Evolutionary conservation across 2,113 vertebrate species (phyloP).

Genomic region (Microtus pennsylvanicus): DNA sequence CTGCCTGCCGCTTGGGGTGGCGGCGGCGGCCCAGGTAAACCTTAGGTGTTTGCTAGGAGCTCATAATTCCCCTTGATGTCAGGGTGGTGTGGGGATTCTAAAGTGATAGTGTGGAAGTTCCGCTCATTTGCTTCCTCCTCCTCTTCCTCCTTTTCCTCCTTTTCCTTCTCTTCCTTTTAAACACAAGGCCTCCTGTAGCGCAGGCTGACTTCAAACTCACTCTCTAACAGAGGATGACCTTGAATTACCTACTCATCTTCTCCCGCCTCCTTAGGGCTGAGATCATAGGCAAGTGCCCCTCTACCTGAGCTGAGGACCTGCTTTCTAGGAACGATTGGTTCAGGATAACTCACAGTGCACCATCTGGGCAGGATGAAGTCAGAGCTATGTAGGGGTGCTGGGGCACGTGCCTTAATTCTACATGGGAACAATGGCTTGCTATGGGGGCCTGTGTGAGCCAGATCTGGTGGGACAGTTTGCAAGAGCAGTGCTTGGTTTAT

Average conservation of each 20-base stretch:
- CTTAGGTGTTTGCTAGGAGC: neutral
- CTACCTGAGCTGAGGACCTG: neutral
- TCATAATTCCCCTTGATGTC: neutral
- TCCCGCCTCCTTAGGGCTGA: neutral
- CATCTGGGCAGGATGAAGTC: neutral
- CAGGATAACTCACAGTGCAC: neutral
- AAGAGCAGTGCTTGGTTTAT: neutral
- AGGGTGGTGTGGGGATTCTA: neutral
- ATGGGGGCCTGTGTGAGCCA: neutral
- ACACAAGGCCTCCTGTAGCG: neutral
- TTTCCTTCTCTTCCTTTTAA: neutral
- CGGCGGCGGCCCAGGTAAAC: rapidly evolving
- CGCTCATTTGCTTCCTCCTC: neutral
- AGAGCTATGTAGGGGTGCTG: neutral
- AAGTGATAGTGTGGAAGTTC: neutral
- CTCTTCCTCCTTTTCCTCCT: too few relatives aligned
- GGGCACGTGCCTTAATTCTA: neutral
- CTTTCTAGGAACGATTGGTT: neutral
- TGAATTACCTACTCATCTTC: neutral
- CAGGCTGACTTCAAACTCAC: neutral
- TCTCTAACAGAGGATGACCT: neutral
- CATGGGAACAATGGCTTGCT: neutral
- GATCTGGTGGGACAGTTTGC: neutral
- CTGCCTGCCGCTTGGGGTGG: neutral
- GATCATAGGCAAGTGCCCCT: neutral